Conservation (phyloP, 92 coral and sea anemone genomes). For the Phenganax stokvisi region DNA sequence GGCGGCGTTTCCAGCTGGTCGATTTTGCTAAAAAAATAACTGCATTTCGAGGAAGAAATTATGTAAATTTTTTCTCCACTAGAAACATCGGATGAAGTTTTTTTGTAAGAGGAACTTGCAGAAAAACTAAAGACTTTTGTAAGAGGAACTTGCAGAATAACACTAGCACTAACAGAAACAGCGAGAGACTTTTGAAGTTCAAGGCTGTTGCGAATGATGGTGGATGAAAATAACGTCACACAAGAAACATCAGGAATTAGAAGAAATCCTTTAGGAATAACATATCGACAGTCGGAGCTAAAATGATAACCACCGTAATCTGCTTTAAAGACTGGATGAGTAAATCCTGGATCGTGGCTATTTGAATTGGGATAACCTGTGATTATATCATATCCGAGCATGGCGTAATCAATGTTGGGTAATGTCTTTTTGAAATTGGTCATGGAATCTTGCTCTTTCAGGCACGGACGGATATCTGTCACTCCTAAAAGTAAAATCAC, state of each 20-base stretch:
- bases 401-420: too few species aligned
- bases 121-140: constrained; percentile 51
- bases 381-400: too few species aligned
- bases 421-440: too few species aligned
- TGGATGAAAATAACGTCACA: constrained; percentile 42
- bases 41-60: constrained; percentile 41
- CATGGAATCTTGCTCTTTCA: too few species aligned
- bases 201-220: constrained; percentile 34
- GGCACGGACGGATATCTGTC: too few species aligned
- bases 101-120: constrained; percentile 48
- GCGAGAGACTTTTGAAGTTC: constrained; percentile 52
- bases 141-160: constrained; percentile 55
- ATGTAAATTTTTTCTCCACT: constrained; percentile 42
- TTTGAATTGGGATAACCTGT: too few species aligned
- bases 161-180: constrained; percentile 45
- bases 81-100: constrained; percentile 34
- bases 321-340: constrained; percentile 45
- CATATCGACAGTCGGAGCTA: constrained; percentile 51
- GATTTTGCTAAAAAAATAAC: constrained; percentile 37
- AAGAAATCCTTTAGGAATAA: constrained; percentile 43
- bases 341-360: constrained; percentile 19
- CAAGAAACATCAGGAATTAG: constrained; percentile 52
- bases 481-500: too few species aligned
- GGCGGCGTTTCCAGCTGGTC: constrained; percentile 43
- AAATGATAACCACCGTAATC: constrained; percentile 30